A percentile compares a stretch with the other conserved stretches of the same genome.
Evolutionary conservation across 2,888 invertebrate species (phyloP).

Genomic region (Rhogogaster chlorosoma): DNA sequence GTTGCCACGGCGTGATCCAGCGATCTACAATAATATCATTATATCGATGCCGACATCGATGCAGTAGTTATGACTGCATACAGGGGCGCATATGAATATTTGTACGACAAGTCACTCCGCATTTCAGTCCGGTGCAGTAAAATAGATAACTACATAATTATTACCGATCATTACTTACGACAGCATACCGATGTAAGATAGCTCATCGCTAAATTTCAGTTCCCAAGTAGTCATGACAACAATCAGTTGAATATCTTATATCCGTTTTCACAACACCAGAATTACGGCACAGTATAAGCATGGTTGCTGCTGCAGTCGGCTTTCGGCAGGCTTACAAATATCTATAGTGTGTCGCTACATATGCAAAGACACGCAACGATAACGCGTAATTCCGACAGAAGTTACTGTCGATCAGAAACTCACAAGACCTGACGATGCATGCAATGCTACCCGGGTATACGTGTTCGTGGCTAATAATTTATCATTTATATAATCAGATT

Average conservation of each 20-base stretch:
- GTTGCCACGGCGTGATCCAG: background rate
- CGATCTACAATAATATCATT: background rate
- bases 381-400: too few relatives aligned
- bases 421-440: too few relatives aligned
- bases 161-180: background rate
- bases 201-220: background rate
- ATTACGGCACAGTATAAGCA: background rate
- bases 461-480: too few relatives aligned
- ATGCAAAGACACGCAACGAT: too few relatives aligned
- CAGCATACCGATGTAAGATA: background rate
- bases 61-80: background rate
- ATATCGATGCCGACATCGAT: slow-evolving; percentile 9
- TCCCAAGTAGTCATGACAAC: too few relatives aligned
- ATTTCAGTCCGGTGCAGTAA: background rate
- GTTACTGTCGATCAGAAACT: too few relatives aligned
- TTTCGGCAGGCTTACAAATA: too few relatives aligned
- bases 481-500: too few relatives aligned
- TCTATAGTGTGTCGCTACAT: too few relatives aligned
- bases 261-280: background rate
- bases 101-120: background rate
- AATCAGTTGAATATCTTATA: too few relatives aligned
- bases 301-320: too few relatives aligned
- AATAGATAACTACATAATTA: background rate
- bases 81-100: background rate
- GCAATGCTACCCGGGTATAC: too few relatives aligned